A percentile compares a stretch with the other conserved stretches of the same genome.
phyloP scores from a whole-genome alignment of 2,888 invertebrate species.

The Morpho achilles region DNA sequence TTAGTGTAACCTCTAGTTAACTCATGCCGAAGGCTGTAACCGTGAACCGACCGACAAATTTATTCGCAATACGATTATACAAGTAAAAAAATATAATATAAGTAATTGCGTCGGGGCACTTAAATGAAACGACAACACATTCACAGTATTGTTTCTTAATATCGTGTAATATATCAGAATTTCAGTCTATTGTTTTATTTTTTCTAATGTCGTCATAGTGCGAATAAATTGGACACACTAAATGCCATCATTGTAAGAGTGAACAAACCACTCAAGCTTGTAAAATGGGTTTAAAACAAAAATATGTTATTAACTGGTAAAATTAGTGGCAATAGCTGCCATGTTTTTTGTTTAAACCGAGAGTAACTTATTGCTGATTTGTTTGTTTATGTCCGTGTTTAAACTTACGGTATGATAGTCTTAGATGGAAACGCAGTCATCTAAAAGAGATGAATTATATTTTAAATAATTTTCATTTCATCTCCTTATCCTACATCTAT shows the following conservation, averaged over 20 bases:
- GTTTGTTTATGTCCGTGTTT: too few relatives aligned
- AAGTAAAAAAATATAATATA: neutral
- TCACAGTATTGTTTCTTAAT: neutral
- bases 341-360: too few relatives aligned
- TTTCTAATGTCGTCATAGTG: conserved; percentile 23
- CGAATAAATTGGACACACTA: conserved; percentile 39
- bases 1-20: conserved; percentile 57
- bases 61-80: conserved; percentile 27
- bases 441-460: too few relatives aligned
- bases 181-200: neutral
- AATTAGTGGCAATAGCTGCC: too few relatives aligned
- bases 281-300: neutral
- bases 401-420: too few relatives aligned
- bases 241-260: conserved; percentile 52
- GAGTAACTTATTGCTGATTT: too few relatives aligned
- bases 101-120: neutral
- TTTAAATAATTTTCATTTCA: too few relatives aligned
- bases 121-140: neutral
- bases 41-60: conserved; percentile 25
- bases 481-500: too few relatives aligned
- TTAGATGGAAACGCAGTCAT: too few relatives aligned
- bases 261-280: neutral
- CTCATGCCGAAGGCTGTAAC: conserved; percentile 53
- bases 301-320: neutral
- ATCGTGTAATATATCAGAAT: neutral